Conservation (phyloP, 1,140 invertebrate genomes). For the Anthonomus grandis region DNA sequence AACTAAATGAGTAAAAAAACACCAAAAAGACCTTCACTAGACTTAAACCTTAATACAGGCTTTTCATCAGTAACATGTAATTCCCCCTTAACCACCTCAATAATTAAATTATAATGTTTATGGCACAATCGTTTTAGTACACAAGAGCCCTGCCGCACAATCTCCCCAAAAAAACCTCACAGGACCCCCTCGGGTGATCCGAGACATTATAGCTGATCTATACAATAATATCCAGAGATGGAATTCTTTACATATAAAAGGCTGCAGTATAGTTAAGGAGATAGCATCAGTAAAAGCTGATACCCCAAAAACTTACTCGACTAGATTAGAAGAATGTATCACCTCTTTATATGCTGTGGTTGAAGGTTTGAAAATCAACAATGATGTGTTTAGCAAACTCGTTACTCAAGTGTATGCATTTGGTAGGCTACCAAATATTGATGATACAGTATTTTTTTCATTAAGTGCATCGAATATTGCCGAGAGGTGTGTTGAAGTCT, state of each 20-base stretch:
- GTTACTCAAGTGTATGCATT: slow-evolving; percentile 35
- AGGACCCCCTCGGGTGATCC: slow-evolving; percentile 39
- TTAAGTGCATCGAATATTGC: slow-evolving; percentile 26
- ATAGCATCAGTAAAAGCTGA: slow-evolving; percentile 37
- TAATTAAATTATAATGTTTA: neutral
- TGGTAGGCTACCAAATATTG: slow-evolving; percentile 37
- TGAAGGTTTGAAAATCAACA: slow-evolving; percentile 22
- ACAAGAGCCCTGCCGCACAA: slow-evolving; percentile 35
- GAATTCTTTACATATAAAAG: slow-evolving; percentile 44
- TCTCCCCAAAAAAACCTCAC: slow-evolving; percentile 44
- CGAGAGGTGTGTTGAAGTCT: slow-evolving; percentile 28
- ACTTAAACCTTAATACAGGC: neutral
- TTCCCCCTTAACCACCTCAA: neutral
- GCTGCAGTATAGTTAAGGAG: slow-evolving; percentile 39
- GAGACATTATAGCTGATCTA: slow-evolving; percentile 44
- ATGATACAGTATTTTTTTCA: slow-evolving; percentile 39
- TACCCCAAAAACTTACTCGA: slow-evolving; percentile 27
- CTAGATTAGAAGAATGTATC: slow-evolving; percentile 34
- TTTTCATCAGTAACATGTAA: neutral
- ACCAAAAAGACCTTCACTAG: neutral
- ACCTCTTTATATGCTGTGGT: slow-evolving; percentile 34
- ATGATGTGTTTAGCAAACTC: slow-evolving; percentile 26
- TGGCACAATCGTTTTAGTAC: slow-evolving; percentile 37
- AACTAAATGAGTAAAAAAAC: neutral
- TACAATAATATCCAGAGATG: slow-evolving; percentile 47